phyloP scores from a whole-genome alignment of 2,113 vertebrate genomes.

The Menura novaehollandiae region DNA sequence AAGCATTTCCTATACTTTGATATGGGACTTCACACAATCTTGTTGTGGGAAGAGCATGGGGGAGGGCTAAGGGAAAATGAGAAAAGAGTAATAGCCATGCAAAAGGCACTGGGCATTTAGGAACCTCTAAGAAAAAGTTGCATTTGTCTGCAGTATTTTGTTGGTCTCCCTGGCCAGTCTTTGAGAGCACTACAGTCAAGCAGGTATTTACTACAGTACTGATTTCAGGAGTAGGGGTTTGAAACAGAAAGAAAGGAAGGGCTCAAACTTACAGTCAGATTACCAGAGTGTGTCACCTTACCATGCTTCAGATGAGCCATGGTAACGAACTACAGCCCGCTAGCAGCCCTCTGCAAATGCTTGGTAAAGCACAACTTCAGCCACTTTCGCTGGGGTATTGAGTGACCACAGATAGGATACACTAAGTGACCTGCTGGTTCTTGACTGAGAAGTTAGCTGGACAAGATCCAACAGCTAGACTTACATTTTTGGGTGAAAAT shows the following conservation, averaged over 20 bases:
- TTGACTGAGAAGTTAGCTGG: neutral
- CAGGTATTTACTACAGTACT: neutral
- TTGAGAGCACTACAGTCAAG: neutral
- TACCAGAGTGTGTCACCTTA: neutral
- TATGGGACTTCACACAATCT: neutral
- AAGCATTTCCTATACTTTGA: neutral
- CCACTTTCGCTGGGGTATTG: neutral
- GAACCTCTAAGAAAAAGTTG: neutral
- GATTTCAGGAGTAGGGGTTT: neutral
- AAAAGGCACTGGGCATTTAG: neutral
- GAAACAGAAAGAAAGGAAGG: neutral
- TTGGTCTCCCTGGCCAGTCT: neutral
- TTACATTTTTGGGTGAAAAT: neutral
- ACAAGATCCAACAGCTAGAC: neutral
- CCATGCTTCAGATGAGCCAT: neutral
- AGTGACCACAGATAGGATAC: neutral
- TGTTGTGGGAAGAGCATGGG: neutral
- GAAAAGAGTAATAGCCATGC: neutral
- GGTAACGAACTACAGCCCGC: neutral
- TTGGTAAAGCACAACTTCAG: neutral
- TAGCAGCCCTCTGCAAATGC: neutral
- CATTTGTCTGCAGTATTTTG: neutral
- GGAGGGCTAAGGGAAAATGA: neutral
- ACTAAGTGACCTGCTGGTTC: neutral
- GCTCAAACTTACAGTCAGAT: neutral